Evolutionary conservation across 1,140 invertebrate species (phyloP), one percentile per base, ranked within the genome.

Genomic region (Dolichoris vasculosae): DNA sequence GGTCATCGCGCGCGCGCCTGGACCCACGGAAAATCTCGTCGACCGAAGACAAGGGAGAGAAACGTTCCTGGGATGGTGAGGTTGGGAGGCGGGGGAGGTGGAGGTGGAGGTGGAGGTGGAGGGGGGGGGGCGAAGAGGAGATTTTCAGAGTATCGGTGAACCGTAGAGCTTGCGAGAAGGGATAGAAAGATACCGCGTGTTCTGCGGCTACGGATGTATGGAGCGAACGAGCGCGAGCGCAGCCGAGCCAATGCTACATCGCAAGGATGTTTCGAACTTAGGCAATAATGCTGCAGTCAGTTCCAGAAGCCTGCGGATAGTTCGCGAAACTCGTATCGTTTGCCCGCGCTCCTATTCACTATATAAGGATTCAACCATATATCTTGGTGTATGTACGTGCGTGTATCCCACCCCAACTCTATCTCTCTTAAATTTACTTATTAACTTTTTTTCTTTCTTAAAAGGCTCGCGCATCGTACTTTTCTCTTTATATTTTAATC

Each of bases 241-340:
- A 63, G 67, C 32, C 38, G 35, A 69, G 77, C 76, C 76, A 84
- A 77, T 83, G 81, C 83, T 84, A 85, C 83, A 84, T 81, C 82
- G 86, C 69, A 81, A 87, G 87, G 87, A 89, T 89, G 89, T 89
- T 91, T 88, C 88, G 81, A 91, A 91, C 88, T 92, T 90, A 88
- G 87, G 89, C 89, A 92, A 92, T 92, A 92, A 91, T 90, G 89
- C 88, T 78, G 86, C 87, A 89, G 90, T 90, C 88, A 89, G 88
- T 90, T 90, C 83, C 89, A 90, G 88, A 87, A 87, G 85, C 87
- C 81, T 73, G 69, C 76, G 86, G 87, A 89, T 90, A 90, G 88
- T 90, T 89, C 75, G 79, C 85, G 82, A 89, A 91, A 90, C 89
- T 89, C 89, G 84, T 89, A 83, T 77, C 73, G 82, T 77, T 83